Evolutionary conservation across 2,797 vertebrate species (phyloP).

Genomic region (Moxostoma hubbsi): DNA sequence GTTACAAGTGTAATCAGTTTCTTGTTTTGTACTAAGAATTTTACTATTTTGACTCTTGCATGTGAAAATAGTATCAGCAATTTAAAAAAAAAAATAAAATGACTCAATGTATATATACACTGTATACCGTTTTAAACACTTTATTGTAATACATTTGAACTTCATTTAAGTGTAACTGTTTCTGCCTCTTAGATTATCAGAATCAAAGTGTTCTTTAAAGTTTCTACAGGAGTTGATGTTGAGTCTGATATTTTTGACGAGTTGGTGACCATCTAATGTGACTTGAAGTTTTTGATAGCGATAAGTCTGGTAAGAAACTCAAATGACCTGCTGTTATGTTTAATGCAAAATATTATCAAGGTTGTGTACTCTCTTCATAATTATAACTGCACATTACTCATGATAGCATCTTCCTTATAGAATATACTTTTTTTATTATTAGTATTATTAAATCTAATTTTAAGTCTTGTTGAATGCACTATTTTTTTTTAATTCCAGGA

Average conservation of each 20-base stretch:
- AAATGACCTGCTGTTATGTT: conserved; percentile 1
- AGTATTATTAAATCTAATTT: no score
- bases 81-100: not conserved
- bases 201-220: conserved; percentile 22
- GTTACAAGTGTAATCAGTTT: no score
- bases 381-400: not conserved
- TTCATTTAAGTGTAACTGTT: conserved; percentile 3
- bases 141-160: not conserved
- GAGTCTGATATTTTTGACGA: conserved; percentile 32
- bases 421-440: no score
- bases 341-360: not conserved
- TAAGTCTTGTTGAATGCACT: no score
- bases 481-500: no score
- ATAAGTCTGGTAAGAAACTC: conserved; percentile 2
- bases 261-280: conserved; percentile 32
- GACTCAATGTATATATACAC: not conserved
- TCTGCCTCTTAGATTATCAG: conserved; percentile 34
- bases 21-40: no score
- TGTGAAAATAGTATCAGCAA: no score
- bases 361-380: not conserved
- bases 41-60: no score
- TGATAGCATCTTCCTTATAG: not conserved
- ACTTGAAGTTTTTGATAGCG: not conserved
- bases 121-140: not conserved
- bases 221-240: conserved; percentile 44